Conservation (phyloP, 2,797 vertebrate genomes). For the Chelon auratus region DNA sequence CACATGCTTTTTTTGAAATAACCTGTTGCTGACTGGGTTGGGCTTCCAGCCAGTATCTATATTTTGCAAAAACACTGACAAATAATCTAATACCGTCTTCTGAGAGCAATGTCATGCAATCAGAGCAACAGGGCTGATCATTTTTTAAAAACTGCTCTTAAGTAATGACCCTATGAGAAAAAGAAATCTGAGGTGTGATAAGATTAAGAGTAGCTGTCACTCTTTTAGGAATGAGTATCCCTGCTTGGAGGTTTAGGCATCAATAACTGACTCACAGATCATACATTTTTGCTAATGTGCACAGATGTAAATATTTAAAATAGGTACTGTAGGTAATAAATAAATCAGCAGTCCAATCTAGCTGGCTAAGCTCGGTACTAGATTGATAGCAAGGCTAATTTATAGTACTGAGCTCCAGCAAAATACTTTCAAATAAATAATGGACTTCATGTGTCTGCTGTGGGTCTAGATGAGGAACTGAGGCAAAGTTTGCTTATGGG, state of each 20-base stretch:
- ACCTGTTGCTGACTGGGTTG: neutral
- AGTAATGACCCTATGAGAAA: neutral
- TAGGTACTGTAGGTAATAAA: conserved; percentile 58
- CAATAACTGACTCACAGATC: conserved; percentile 38
- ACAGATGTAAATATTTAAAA: conserved; percentile 61
- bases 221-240: conserved; percentile 29
- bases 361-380: conserved; percentile 43
- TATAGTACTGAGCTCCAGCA: conserved; percentile 44
- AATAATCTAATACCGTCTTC: neutral
- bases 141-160: conserved; percentile 2
- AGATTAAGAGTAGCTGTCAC: conserved; percentile 39
- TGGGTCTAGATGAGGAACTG: neutral
- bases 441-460: conserved; percentile 20
- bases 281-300: conserved; percentile 50
- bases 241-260: conserved; percentile 30
- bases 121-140: neutral
- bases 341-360: conserved; percentile 35
- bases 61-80: neutral
- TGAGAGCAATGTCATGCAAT: neutral
- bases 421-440: conserved; percentile 58
- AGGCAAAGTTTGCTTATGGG: conserved; percentile 5
- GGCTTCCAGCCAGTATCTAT: neutral
- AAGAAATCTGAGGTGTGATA: conserved; percentile 11
- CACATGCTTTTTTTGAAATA: too few relatives aligned
- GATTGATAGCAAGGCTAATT: conserved; percentile 54